Evolutionary conservation across 2,888 invertebrate genomes (phyloP), one percentile per base, ranked within the genome.

Genomic region (Ormyrus rosae): DNA sequence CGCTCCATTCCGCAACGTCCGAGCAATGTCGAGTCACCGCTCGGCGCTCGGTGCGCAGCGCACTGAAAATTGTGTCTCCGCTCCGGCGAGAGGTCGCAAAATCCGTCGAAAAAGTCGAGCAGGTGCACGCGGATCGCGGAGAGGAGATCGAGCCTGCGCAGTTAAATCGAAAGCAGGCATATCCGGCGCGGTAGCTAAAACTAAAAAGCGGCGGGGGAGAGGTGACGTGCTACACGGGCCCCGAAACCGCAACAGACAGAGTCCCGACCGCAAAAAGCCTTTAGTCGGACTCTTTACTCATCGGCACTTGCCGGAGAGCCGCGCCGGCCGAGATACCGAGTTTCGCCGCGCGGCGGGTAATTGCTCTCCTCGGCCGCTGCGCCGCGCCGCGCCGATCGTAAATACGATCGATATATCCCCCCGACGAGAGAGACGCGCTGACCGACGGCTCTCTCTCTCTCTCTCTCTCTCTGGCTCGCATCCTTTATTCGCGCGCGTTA

Each of bases 181-280:
- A 71, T 71, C 70, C 77, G 64, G 77, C 45, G 58, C 34, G 13
- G 69, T 11, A n/a, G 51, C 53, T 6, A 19, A 53, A 53, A 19
- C 34, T 34, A 34, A 34, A 34, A 34, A 34, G 34, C 34, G 89
- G 89, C 88, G 85, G 64, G 73, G n/a, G 45, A 69, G 45, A 76
- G 53, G 13, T n/a, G 50, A 48, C 58, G 58, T 13, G 45, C 46
- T 34, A 9, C 55, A 55, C 19, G 13, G 51, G 34, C 64, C 10
- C 51, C 13, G 19, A 76, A 78, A 78, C 78, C 78, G 71, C 72
- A 78, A 68, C 67, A 78, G 6, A 60, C 60, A 64, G 60, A 55
- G 51, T 58, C 11, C 46, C 6, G 61, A 73, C 78, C 78, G 45
- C 78, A 78, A 61, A 78, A 72, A 78, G 19, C 67, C 72, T 78